Conservation (phyloP, 2,797 vertebrate species). For the Ptychobarbus kaznakovi region DNA sequence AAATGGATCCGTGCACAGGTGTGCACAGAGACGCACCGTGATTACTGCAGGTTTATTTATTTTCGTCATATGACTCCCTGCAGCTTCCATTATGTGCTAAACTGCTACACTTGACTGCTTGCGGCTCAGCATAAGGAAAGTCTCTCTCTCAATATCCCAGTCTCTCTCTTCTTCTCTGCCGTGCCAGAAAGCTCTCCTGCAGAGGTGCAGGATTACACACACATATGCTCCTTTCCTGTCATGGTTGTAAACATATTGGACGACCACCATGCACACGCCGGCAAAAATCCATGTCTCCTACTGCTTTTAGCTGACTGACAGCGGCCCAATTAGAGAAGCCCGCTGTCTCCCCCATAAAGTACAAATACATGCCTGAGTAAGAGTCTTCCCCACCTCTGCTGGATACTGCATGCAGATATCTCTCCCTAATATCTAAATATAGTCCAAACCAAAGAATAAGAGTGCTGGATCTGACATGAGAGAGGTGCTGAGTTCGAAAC, state of each 20-base stretch:
- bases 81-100: constrained; percentile 46
- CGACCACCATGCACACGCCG: constrained; percentile 46
- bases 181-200: constrained; percentile 51
- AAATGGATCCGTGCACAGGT: neutral
- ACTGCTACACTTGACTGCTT: constrained; percentile 52
- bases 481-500: constrained; percentile 8
- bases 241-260: constrained; percentile 58
- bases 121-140: constrained; percentile 32
- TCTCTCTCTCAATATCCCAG: constrained; percentile 34
- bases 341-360: constrained; percentile 47
- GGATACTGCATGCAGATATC: constrained; percentile 40
- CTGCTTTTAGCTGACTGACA: constrained; percentile 62
- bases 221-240: constrained; percentile 59
- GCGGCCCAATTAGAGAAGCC: constrained; percentile 60
- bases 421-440: constrained; percentile 52
- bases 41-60: constrained; percentile 33
- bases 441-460: constrained; percentile 41
- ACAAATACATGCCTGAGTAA: constrained; percentile 41
- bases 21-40: neutral
- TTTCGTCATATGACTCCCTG: constrained; percentile 28
- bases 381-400: constrained; percentile 32
- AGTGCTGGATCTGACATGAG: constrained; percentile 41
- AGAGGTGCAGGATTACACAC: constrained; percentile 60
- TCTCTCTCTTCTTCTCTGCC: constrained; percentile 28
- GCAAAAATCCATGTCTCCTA: constrained; percentile 60